Conservation (phyloP, 2,113 vertebrate genomes). For the Arothron firmamentum region DNA sequence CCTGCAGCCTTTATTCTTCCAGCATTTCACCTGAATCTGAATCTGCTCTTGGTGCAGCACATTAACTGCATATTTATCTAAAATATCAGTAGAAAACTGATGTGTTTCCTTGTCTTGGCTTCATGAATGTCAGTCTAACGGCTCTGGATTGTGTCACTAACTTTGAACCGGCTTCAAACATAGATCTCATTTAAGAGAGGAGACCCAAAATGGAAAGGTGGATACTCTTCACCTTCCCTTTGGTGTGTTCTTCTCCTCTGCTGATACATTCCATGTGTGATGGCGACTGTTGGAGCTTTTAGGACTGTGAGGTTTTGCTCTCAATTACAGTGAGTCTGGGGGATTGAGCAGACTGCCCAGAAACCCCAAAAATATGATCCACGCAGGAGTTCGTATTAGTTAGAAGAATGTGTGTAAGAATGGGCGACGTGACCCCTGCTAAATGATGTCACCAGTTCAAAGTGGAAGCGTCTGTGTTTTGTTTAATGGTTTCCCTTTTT, state of each 20-base stretch:
- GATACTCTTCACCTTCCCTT: constrained; percentile 59
- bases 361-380: constrained; percentile 30
- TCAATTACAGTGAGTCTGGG: constrained; percentile 24
- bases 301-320: constrained; percentile 39
- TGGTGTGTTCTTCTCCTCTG: constrained; percentile 32
- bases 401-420: no score
- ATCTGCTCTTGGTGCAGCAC: neutral
- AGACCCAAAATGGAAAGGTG: constrained; percentile 27
- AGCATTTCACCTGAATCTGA: constrained; percentile 27
- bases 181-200: constrained; percentile 40
- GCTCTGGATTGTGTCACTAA: constrained; percentile 45
- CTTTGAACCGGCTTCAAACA: constrained; percentile 42
- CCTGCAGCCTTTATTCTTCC: constrained; percentile 47
- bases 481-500: neutral
- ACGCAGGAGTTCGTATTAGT: constrained; percentile 18
- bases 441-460: no score
- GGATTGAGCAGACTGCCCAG: constrained; percentile 5
- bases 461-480: neutral
- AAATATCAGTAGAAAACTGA: no score
- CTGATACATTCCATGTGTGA: constrained; percentile 55
- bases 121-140: constrained; percentile 7
- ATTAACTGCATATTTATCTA: neutral
- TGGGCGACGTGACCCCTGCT: no score
- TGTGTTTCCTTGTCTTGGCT: constrained; percentile 6
- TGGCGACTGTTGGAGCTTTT: constrained; percentile 30